These are phyloP conservation scores for Diarsia mendica DNA, from an alignment of 2,888 invertebrate genomes.

Conservation along the genomic window DNA sequence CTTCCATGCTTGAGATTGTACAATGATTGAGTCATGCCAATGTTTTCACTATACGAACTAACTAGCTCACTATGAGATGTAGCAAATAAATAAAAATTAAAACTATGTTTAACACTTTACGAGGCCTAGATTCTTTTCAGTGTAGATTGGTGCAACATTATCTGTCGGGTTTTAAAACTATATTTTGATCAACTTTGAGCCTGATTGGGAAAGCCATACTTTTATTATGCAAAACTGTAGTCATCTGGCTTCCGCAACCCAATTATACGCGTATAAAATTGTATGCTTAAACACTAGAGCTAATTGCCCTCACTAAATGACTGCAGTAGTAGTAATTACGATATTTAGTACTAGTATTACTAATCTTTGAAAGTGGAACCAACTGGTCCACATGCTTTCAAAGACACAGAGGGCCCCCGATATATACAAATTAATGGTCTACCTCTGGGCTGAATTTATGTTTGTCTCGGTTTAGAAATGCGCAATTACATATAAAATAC, in stretches of 20 bases:
- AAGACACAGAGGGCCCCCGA: not conserved
- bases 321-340: not conserved
- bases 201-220: not conserved
- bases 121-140: constrained; percentile 60
- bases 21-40: constrained; percentile 69
- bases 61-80: constrained; percentile 69
- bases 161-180: not conserved
- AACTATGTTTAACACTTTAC: constrained; percentile 62
- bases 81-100: constrained; percentile 76
- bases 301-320: not conserved
- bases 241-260: not conserved
- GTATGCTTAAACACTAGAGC: not conserved
- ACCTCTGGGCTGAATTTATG: no score
- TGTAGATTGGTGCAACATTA: constrained; percentile 27
- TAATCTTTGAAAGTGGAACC: not conserved
- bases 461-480: no score
- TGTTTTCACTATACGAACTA: constrained; percentile 67
- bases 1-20: constrained; percentile 74
- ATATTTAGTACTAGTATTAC: not conserved
- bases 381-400: not conserved
- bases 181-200: not conserved
- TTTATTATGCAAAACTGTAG: not conserved
- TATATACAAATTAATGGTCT: not conserved
- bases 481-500: not conserved
- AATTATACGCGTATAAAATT: not conserved